Percentiles rank a stretch among this genome's conserved stretches.
These are phyloP conservation scores for Drosophila kikkawai DNA, from an alignment of 1,140 invertebrate species.

Conservation along the genomic window DNA sequence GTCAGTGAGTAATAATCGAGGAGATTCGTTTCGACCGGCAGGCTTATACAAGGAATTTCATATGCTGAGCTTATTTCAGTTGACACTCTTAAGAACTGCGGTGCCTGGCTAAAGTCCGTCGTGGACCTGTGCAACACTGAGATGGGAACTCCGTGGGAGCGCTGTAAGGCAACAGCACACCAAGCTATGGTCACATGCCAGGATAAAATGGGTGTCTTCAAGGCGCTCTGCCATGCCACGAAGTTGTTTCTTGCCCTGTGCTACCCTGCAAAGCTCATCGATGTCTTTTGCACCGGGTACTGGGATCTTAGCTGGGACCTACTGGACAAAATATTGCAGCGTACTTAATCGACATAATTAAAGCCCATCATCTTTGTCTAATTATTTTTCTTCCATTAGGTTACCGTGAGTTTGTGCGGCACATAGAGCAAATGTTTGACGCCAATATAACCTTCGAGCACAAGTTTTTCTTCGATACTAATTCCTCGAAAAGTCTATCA, in stretches of 20 bases:
- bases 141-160: slow-evolving; percentile 88
- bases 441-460: slow-evolving; percentile 89
- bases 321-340: slow-evolving; percentile 85
- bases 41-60: background rate
- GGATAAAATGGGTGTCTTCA: slow-evolving; percentile 86
- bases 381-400: slow-evolving; percentile 2
- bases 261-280: slow-evolving; percentile 88
- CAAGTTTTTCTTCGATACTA: slow-evolving; percentile 88
- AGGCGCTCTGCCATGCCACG: slow-evolving; percentile 88
- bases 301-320: slow-evolving; percentile 88
- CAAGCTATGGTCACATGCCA: slow-evolving; percentile 88
- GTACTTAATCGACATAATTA: slow-evolving; percentile 16
- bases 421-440: slow-evolving; percentile 89
- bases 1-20: slow-evolving; percentile 77
- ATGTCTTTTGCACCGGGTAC: slow-evolving; percentile 88
- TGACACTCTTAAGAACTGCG: slow-evolving; percentile 88
- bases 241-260: slow-evolving; percentile 88
- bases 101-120: slow-evolving; percentile 89
- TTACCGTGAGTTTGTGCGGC: slow-evolving; percentile 75
- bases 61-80: slow-evolving; percentile 84
- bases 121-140: slow-evolving; percentile 90
- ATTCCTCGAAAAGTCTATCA: slow-evolving; percentile 86
- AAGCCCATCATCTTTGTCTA: background rate
- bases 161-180: slow-evolving; percentile 88
- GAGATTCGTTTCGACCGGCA: background rate